Conservation (phyloP, 2,888 invertebrate species). For the Epinotia bilunana region DNA sequence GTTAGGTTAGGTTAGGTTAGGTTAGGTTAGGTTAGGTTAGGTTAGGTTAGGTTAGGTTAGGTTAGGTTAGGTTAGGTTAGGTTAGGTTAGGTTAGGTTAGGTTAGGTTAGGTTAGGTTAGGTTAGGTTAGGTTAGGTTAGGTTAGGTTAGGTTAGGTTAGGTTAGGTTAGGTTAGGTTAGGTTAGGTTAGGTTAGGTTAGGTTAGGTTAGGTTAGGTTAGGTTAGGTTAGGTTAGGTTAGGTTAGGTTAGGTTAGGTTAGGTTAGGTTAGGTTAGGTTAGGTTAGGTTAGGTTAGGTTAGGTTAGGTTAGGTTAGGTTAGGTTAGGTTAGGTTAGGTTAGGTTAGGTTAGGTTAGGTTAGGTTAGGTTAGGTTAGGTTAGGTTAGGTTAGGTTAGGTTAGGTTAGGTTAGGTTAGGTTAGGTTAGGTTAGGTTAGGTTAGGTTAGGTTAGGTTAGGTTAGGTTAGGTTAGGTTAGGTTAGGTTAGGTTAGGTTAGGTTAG, state of each 20-base stretch:
- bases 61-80: constrained; percentile 38
- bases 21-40: constrained; percentile 41
- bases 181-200: constrained; percentile 47
- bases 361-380: constrained; percentile 29
- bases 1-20: constrained; percentile 44
- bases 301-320: constrained; percentile 17
- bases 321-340: constrained; percentile 17
- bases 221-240: constrained; percentile 44
- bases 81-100: constrained; percentile 31
- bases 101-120: constrained; percentile 40
- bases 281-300: constrained; percentile 17
- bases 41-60: constrained; percentile 40
- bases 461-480: constrained; percentile 38
- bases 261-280: constrained; percentile 38
- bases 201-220: constrained; percentile 41
- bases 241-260: constrained; percentile 40
- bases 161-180: constrained; percentile 46
- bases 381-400: constrained; percentile 35
- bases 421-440: constrained; percentile 37
- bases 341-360: constrained; percentile 25
- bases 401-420: constrained; percentile 39
- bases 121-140: constrained; percentile 42
- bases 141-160: constrained; percentile 44
- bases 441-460: constrained; percentile 38
- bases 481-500: constrained; percentile 38